Conservation (phyloP, 2,888 invertebrate species). For the Drosophila buzzatii region DNA sequence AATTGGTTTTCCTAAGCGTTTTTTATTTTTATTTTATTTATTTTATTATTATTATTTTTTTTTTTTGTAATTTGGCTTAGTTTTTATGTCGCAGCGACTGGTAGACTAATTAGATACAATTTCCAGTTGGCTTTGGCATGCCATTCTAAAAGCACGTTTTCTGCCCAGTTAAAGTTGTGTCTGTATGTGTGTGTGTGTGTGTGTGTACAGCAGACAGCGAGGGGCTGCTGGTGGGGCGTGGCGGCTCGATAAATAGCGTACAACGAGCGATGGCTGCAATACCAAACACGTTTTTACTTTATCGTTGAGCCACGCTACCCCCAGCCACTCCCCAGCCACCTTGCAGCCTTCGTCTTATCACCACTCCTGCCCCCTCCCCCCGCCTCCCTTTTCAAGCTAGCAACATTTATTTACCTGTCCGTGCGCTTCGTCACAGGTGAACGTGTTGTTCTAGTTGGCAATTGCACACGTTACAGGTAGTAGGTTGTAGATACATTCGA, state of each 20-base stretch:
- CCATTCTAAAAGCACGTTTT: conserved; percentile 74
- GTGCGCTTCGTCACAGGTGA: conserved; percentile 73
- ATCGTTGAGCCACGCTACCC: conserved; percentile 43
- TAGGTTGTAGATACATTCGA: conserved; percentile 37
- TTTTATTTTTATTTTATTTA: not conserved
- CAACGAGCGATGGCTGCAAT: conserved; percentile 61
- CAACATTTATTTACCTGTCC: conserved; percentile 54
- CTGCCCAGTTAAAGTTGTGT: conserved; percentile 42
- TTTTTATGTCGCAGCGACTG: conserved; percentile 44
- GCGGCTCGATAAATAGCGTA: conserved; percentile 67
- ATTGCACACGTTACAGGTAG: conserved; percentile 71
- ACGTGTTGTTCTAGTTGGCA: conserved; percentile 79
- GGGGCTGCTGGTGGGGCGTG: conserved; percentile 3
- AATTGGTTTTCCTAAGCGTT: conserved; percentile 20
- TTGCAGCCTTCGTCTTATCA: not conserved
- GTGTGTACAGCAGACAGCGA: not conserved
- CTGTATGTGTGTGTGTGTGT: too few species aligned
- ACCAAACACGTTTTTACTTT: conserved; percentile 75
- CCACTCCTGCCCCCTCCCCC: not conserved
- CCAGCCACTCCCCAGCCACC: not conserved
- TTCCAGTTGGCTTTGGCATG: conserved; percentile 71
- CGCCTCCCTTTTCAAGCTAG: not conserved
- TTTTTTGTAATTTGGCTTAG: conserved; percentile 5
- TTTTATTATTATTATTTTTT: too few species aligned
- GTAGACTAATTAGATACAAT: conserved; percentile 80